Evolutionary conservation across 2,888 invertebrate genomes (phyloP).

Genomic region (Molanna angustata): DNA sequence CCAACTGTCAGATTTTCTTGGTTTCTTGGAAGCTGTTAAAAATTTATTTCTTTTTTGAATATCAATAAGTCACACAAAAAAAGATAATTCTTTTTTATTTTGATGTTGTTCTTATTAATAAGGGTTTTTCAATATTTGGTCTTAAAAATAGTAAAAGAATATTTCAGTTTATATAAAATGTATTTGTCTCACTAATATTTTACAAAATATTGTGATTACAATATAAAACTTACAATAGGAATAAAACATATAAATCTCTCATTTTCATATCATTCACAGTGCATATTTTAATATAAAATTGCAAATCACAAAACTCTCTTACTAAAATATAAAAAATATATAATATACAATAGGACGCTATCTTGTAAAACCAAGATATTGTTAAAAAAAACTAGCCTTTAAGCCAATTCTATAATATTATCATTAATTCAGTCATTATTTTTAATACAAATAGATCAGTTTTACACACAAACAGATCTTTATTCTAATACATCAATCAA

Average conservation of each 20-base stretch:
- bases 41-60: too few relatives aligned
- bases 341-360: conserved; percentile 32
- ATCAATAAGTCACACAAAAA: too few relatives aligned
- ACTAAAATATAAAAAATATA: too few relatives aligned
- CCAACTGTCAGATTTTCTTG: too few relatives aligned
- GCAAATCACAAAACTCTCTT: conserved; percentile 30
- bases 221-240: conserved; percentile 3
- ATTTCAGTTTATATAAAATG: conserved; percentile 10
- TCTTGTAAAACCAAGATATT: conserved; percentile 33
- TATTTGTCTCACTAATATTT: conserved; percentile 19
- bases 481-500: too few relatives aligned
- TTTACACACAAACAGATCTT: too few relatives aligned
- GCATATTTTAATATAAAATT: conserved; percentile 28
- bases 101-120: too few relatives aligned
- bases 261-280: conserved; percentile 13
- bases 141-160: too few relatives aligned
- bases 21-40: too few relatives aligned
- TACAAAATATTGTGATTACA: conserved; percentile 15
- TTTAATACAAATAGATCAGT: conserved; percentile 27
- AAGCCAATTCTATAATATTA: conserved; percentile 24
- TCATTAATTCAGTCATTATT: conserved; percentile 29
- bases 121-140: too few relatives aligned
- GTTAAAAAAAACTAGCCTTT: conserved; percentile 24
- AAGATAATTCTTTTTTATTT: too few relatives aligned
- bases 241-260: too few relatives aligned